These are phyloP conservation scores for Thaumetopoea pityocampa DNA, from an alignment of 1,140 invertebrate genomes.

Conservation along the genomic window DNA sequence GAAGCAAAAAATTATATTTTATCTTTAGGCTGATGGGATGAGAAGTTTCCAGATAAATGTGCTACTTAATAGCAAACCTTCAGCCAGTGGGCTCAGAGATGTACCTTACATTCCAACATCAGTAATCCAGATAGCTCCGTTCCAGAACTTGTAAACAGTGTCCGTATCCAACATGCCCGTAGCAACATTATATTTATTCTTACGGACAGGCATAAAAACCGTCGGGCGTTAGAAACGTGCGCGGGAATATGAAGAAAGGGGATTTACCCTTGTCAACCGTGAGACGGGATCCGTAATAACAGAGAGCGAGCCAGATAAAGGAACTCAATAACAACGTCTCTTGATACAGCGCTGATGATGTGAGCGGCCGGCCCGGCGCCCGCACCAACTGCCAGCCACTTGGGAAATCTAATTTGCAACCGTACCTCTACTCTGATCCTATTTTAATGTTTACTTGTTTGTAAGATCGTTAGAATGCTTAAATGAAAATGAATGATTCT, in stretches of 20 bases:
- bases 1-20: no score
- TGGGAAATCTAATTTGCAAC: no score
- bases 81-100: not conserved
- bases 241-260: slow-evolving; percentile 53
- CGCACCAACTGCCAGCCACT: no score
- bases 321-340: slow-evolving; percentile 26
- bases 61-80: not conserved
- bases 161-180: slow-evolving; percentile 30
- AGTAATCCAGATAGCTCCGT: not conserved
- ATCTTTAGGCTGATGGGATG: no score
- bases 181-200: slow-evolving; percentile 39
- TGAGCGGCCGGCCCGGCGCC: no score
- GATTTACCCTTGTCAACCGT: slow-evolving; percentile 59
- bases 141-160: slow-evolving; percentile 14
- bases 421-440: no score
- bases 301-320: slow-evolving; percentile 47
- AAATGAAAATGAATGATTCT: no score
- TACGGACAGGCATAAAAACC: slow-evolving; percentile 48
- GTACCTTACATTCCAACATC: not conserved
- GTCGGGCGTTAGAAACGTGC: slow-evolving; percentile 28
- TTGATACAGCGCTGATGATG: slow-evolving; percentile 14
- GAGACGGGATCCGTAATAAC: slow-evolving; percentile 54
- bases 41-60: no score
- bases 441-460: no score
- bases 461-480: no score